Conservation (phyloP, 2,888 invertebrate species). For the Drosophila parthenogenetica region DNA sequence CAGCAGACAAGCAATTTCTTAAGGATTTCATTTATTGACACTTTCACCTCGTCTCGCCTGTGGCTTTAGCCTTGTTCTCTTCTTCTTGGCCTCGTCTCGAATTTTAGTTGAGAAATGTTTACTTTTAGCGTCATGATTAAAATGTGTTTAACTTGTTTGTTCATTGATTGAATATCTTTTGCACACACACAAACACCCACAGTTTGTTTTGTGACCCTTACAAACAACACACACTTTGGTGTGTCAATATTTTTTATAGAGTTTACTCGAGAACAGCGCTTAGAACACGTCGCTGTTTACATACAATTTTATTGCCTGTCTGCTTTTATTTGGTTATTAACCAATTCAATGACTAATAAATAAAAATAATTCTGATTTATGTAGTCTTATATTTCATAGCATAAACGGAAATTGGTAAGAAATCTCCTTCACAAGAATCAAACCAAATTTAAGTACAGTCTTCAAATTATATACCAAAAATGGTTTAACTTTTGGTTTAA, state of each 20-base stretch:
- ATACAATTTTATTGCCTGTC: slow-evolving; percentile 8
- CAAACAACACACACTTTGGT: slow-evolving; percentile 25
- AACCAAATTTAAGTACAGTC: no score
- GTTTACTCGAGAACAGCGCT: slow-evolving; percentile 16
- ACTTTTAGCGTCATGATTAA: slow-evolving; percentile 75
- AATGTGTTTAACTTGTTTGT: slow-evolving; percentile 80
- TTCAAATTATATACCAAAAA: no score
- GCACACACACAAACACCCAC: slow-evolving; percentile 13
- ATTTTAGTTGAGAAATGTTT: slow-evolving; percentile 74
- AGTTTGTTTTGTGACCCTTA: slow-evolving; percentile 35
- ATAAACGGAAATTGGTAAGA: no score
- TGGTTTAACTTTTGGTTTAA: no score
- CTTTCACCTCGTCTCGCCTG: slow-evolving; percentile 65
- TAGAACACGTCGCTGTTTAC: background rate
- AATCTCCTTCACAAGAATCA: no score
- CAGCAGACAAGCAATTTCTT: slow-evolving; percentile 77
- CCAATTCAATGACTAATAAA: no score
- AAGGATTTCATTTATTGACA: slow-evolving; percentile 81
- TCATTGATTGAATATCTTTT: slow-evolving; percentile 69
- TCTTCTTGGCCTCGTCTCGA: slow-evolving; percentile 30
- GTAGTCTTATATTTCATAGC: no score
- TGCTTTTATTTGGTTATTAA: background rate
- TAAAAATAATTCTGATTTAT: no score
- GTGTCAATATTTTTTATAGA: slow-evolving; percentile 46
- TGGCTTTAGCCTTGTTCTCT: slow-evolving; percentile 36